Evolutionary conservation across 2,888 invertebrate species (phyloP).

Genomic region (Pollenia griseotomentosa): DNA sequence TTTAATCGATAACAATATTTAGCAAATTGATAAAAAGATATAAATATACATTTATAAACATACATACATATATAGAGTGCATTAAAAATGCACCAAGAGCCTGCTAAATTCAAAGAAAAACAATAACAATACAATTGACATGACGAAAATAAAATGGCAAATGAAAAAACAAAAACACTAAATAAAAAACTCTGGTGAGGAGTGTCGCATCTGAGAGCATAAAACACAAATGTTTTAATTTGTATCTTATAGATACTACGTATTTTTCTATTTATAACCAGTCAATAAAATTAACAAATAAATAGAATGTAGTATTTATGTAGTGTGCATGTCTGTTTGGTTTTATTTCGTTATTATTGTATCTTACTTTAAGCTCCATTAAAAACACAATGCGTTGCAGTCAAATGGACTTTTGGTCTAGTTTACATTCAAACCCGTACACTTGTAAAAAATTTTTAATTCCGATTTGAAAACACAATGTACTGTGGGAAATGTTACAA

Average conservation of each 20-base stretch:
- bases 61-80: not conserved
- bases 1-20: slow-evolving; percentile 37
- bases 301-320: not conserved
- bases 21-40: slow-evolving; percentile 9
- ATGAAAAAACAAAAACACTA: not conserved
- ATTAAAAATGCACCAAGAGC: slow-evolving; percentile 6
- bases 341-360: not conserved
- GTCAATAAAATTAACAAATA: slow-evolving; percentile 1
- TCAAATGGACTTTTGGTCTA: slow-evolving; percentile 42
- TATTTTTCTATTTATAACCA: slow-evolving; percentile 40
- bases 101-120: not conserved
- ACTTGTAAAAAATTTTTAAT: not conserved
- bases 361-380: not conserved
- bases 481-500: not conserved
- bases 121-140: slow-evolving; percentile 24
- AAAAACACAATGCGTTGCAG: slow-evolving; percentile 29
- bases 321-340: not conserved
- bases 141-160: slow-evolving; percentile 17
- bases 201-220: not conserved
- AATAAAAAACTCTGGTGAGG: not conserved
- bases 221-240: not conserved
- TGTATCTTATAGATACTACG: slow-evolving; percentile 20
- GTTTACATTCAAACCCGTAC: not conserved
- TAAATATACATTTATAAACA: not conserved
- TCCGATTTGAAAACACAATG: too few species aligned